Evolutionary conservation across 2,797 vertebrate genomes (phyloP), one percentile per base, ranked within the genome.

Genomic region (Falco rusticolus): DNA sequence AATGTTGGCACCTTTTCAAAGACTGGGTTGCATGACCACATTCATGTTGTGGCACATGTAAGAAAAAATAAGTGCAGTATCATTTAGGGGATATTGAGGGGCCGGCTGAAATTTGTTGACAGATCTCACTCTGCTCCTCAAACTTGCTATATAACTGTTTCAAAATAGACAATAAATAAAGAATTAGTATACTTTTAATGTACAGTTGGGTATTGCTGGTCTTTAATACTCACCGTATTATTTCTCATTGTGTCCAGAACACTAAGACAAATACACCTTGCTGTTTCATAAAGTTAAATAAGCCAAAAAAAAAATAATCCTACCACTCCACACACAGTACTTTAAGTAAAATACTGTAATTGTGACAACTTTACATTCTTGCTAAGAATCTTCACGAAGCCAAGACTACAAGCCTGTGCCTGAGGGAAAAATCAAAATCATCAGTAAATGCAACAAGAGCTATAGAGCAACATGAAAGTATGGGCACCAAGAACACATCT

Each of bases 291-390:
- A 57, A 61, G 15, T 64, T 90, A 63, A 59, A 47, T 18, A 39
- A 74, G 4, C 37, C 37, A 11, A 11, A 21, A 82, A 82, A 54
- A 78, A 56, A 13, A 21, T 39, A 3, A 4, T 0, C 1, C 10
- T 4, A 72, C 3, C 16, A 77, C 13, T 82, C 13, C 19, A 71
- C 12, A 77, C 11, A 28, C 0, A 0, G 10, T 26, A 37, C 28
- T 82, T 87, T 26, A 65, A 51, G 9, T 43, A 54, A 78, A 87
- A 76, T 53, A 20, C 56, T 54, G 3, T 37, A 64, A 68, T 31
- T 80, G 16, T 29, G 43, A 83, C 34, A 70, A 34, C 16, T 63
- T 84, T 15, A 39, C 7, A 39, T 63, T 81, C 53, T 66, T 78
- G 51, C 3, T 50, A 50, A 53, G 74, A 54, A 13, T 56, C 7